A percentile compares a stretch with the other conserved stretches of the same genome.
Evolutionary conservation across 2,888 invertebrate species (phyloP).

Genomic region (Rhynchonema sp.): DNA sequence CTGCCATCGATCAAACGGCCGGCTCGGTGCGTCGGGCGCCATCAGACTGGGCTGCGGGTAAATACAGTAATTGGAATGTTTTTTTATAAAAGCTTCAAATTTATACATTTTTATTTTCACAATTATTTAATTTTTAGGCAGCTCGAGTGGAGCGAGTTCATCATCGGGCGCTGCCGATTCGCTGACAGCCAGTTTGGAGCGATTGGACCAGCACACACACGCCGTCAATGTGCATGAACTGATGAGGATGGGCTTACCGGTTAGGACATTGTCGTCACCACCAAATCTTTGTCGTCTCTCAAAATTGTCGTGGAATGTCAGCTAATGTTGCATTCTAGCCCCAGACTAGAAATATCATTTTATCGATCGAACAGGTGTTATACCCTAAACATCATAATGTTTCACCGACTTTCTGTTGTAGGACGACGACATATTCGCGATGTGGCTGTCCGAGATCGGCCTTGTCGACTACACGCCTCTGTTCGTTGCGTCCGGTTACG

Average conservation of each 20-base stretch:
- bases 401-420: too few relatives aligned
- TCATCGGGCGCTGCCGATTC: constrained; percentile 18
- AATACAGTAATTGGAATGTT: too few relatives aligned
- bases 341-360: too few relatives aligned
- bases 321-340: too few relatives aligned
- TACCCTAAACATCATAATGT: too few relatives aligned
- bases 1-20: neutral
- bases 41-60: neutral
- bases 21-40: neutral
- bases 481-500: constrained; percentile 85
- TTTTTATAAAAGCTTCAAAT: too few relatives aligned
- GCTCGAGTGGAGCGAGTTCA: neutral
- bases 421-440: constrained; percentile 77
- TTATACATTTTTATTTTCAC: too few relatives aligned
- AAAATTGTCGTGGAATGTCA: too few relatives aligned
- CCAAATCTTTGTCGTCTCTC: too few relatives aligned
- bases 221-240: constrained; percentile 28
- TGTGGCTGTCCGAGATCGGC: constrained; percentile 78
- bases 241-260: constrained; percentile 45
- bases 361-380: too few relatives aligned
- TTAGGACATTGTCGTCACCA: constrained; percentile 34
- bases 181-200: constrained; percentile 34
- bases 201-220: constrained; percentile 41
- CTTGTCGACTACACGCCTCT: constrained; percentile 83
- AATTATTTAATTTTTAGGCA: too few relatives aligned